Conservation (phyloP, 1,140 invertebrate species). For the Zaprionus ornatus region DNA sequence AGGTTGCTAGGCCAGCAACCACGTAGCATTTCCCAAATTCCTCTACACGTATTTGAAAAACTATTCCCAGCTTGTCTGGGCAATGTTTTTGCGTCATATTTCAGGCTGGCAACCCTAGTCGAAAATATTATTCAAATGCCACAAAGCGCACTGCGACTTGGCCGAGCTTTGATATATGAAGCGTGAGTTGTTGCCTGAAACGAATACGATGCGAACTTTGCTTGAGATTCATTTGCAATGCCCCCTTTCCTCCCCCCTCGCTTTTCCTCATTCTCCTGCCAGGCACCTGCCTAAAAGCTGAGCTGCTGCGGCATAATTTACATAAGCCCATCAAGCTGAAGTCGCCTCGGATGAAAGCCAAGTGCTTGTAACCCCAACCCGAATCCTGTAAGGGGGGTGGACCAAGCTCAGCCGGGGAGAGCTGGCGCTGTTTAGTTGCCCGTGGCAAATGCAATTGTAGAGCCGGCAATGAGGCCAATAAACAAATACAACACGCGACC, state of each 20-base stretch:
- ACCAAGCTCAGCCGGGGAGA: neutral
- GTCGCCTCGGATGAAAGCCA: slow-evolving; percentile 70
- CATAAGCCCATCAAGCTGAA: slow-evolving; percentile 78
- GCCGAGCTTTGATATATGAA: slow-evolving; percentile 44
- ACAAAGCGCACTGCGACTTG: neutral
- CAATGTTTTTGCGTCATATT: slow-evolving; percentile 4
- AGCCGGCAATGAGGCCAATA: slow-evolving; percentile 75
- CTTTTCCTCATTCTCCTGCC: neutral
- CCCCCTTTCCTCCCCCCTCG: neutral
- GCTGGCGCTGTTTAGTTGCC: slow-evolving; percentile 59
- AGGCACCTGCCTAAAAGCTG: slow-evolving; percentile 25
- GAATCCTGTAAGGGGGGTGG: neutral
- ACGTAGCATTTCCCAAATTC: neutral
- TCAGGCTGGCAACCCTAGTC: neutral
- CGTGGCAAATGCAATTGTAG: slow-evolving; percentile 77
- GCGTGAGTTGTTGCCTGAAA: slow-evolving; percentile 26
- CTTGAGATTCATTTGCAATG: slow-evolving; percentile 16
- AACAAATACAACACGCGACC: slow-evolving; percentile 68
- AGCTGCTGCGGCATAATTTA: slow-evolving; percentile 54
- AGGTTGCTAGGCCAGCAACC: neutral
- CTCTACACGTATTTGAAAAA: neutral
- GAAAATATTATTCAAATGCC: slow-evolving; percentile 24
- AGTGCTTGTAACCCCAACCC: slow-evolving; percentile 45
- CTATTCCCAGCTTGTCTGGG: neutral
- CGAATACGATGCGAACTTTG: slow-evolving; percentile 38